These are phyloP conservation scores for Mesoligia furuncula DNA, from an alignment of 2,888 invertebrate genomes.

Conservation along the genomic window DNA sequence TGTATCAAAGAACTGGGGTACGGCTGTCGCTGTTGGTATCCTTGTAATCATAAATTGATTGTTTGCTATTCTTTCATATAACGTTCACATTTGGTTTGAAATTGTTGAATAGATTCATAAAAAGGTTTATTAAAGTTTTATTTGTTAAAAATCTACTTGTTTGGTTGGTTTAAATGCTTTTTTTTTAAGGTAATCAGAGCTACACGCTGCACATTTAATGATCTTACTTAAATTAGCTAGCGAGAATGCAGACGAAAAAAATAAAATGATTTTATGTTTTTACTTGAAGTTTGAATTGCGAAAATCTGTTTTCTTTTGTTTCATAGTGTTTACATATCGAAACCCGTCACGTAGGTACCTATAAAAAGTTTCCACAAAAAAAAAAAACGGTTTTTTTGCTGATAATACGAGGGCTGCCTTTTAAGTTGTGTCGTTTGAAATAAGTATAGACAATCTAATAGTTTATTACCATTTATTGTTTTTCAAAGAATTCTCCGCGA, in stretches of 20 bases:
- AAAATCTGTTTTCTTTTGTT: not conserved
- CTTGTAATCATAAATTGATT: conserved; percentile 14
- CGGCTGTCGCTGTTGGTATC: not conserved
- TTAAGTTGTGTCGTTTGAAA: too few species aligned
- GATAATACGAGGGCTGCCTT: too few species aligned
- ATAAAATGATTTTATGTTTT: not conserved
- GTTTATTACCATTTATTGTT: too few species aligned
- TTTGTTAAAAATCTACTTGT: not conserved
- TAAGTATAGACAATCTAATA: too few species aligned
- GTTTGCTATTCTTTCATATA: not conserved
- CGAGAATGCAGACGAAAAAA: too few species aligned
- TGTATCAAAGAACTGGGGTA: not conserved
- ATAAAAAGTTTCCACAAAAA: not conserved
- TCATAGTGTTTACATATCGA: not conserved
- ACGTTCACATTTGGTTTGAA: not conserved
- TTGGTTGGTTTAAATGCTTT: too few species aligned
- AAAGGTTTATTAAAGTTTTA: not conserved
- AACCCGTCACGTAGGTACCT: not conserved
- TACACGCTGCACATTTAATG: too few species aligned
- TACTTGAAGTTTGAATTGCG: not conserved
- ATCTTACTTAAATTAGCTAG: too few species aligned
- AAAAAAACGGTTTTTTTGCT: too few species aligned
- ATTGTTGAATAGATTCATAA: not conserved
- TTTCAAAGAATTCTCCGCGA: too few species aligned
- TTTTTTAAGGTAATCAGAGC: too few species aligned